phyloP scores from a whole-genome alignment of 2,113 vertebrate genomes.

The Upupa epops region DNA sequence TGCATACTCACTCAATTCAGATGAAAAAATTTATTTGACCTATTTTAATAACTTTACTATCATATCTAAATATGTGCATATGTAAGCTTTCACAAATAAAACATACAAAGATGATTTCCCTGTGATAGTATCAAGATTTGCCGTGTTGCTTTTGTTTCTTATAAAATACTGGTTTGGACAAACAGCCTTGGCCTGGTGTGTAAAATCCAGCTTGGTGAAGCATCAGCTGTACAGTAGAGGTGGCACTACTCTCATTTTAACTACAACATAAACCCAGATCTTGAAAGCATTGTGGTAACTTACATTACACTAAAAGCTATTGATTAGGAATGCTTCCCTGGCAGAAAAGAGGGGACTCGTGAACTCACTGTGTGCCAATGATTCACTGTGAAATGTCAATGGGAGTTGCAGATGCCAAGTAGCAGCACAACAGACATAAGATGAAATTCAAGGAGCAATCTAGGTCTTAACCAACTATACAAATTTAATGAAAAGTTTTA shows the following conservation, averaged over 20 bases:
- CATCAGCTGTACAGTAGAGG: neutral
- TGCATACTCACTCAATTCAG: neutral
- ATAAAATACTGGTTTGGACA: neutral
- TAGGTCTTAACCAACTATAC: neutral
- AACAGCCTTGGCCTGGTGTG: neutral
- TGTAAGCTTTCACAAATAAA: neutral
- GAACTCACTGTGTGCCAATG: neutral
- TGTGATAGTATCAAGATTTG: neutral
- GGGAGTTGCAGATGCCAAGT: neutral
- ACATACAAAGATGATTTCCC: neutral
- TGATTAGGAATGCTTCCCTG: conserved; percentile 8
- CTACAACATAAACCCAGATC: neutral
- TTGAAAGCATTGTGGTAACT: conserved; percentile 12
- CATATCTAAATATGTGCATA: neutral
- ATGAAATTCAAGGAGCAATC: neutral
- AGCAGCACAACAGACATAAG: neutral
- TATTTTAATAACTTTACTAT: neutral
- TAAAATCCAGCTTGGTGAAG: neutral
- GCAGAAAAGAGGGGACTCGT: neutral
- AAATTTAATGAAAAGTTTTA: neutral
- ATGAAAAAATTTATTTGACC: conserved; percentile 31
- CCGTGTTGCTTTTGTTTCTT: neutral
- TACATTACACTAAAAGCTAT: conserved; percentile 51
- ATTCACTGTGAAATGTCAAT: neutral
- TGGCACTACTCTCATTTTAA: conserved; percentile 15